Conservation (phyloP, 2,888 invertebrate genomes). For the Orchesellides sinensis region DNA sequence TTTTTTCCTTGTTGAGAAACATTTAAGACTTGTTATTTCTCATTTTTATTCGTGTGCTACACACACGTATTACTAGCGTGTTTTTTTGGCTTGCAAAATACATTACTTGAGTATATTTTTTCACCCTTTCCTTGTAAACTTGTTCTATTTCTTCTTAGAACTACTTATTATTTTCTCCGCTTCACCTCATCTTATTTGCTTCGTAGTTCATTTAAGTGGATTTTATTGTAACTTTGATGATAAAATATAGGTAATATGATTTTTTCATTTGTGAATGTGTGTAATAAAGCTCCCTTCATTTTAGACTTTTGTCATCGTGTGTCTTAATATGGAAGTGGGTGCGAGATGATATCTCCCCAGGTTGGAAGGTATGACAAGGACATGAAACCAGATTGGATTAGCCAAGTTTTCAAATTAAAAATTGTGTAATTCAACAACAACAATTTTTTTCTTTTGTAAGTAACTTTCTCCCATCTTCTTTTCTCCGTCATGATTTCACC, state of each 20-base stretch:
- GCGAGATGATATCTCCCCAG: slow-evolving; percentile 15
- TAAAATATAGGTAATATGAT: slow-evolving; percentile 57
- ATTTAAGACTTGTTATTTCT: slow-evolving; percentile 59
- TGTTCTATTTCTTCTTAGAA: slow-evolving; percentile 32
- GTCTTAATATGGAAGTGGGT: slow-evolving; percentile 34
- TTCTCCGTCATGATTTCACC: too few relatives aligned
- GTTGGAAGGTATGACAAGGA: slow-evolving; percentile 18
- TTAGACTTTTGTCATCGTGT: background rate
- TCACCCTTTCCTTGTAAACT: slow-evolving; percentile 17
- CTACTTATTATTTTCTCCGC: slow-evolving; percentile 43
- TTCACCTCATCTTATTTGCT: slow-evolving; percentile 54
- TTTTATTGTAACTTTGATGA: slow-evolving; percentile 58
- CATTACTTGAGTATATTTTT: slow-evolving; percentile 8
- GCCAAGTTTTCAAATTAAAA: slow-evolving; percentile 62
- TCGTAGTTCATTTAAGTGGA: slow-evolving; percentile 46
- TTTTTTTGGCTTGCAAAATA: slow-evolving; percentile 32
- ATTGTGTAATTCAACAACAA: slow-evolving; percentile 27
- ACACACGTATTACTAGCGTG: background rate
- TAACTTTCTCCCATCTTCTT: too few relatives aligned
- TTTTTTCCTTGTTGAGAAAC: slow-evolving; percentile 46
- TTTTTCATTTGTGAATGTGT: slow-evolving; percentile 34
- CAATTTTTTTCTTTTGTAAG: background rate
- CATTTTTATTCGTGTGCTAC: slow-evolving; percentile 25
- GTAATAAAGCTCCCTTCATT: slow-evolving; percentile 12
- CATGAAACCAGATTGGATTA: slow-evolving; percentile 45